Base-by-base conservation (phyloP, 1,140 invertebrate species). In the Zaprionus lachaisei region DNA sequence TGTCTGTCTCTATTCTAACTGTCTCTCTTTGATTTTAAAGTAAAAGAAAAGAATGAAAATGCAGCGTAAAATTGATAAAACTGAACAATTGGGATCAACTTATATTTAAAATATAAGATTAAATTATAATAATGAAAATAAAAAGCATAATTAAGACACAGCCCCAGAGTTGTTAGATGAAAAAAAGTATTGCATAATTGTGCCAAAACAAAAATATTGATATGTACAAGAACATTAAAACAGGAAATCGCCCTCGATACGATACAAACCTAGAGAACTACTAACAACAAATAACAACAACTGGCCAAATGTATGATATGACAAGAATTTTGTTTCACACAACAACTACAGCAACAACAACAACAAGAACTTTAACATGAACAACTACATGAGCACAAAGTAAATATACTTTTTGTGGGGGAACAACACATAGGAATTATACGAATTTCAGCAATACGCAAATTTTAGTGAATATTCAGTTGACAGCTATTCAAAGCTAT, bases 61-160 rank as follows among this genome's bases (percentile, higher is more conserved):
- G 85, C 80, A 90, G 69, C 75, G 79, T 87, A 70, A 92, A 81
- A 86, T 92, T 86, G 85, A 91, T 92, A 92, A 92, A 91, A 92
- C 91, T 92, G 91, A 92, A 92, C 91, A 92, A 92, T 92, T 92
- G 91, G 91, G 91, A 92, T 92, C 91, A 92, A 92, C 91, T 92
- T 92, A 91, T 92, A 92, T 91, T 91, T 85, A 76, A 92, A 91
- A 92, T 92, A 92, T 92, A 92, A 91, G 80, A 90, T 83, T 90
- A 91, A 87, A 86, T 90, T 86, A 78, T 81, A 81, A 77, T 83
- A 72, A 89, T 51, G 61, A 73, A 72, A 66, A 73, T 71, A 65
- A 41, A 81, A 77, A 72, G 54, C 80, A 77, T 80, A 85, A 82
- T 65, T 75, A 85, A 81, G 80, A 67, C 68, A 61, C 61, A 75